Evolutionary conservation across 2,888 invertebrate species (phyloP).

Genomic region (Epinotia brunnichana): DNA sequence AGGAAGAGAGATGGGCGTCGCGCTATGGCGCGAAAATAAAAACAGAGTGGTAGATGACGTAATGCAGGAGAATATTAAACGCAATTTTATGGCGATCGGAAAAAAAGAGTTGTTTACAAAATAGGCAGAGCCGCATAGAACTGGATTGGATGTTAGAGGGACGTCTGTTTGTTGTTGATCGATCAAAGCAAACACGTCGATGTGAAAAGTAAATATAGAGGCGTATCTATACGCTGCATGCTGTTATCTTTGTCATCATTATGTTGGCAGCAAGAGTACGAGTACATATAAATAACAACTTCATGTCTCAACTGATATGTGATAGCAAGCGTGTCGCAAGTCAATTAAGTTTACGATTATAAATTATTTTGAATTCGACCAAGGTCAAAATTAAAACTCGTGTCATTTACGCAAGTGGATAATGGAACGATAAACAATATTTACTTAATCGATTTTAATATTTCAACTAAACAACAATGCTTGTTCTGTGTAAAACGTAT

Average conservation of each 20-base stretch:
- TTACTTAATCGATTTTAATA: too few relatives aligned
- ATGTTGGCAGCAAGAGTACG: constrained; percentile 43
- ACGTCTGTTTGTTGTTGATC: constrained; percentile 24
- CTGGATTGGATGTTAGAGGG: constrained; percentile 15
- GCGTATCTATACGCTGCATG: constrained; percentile 24
- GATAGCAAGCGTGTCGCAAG: constrained; percentile 14
- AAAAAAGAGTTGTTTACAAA: constrained; percentile 52
- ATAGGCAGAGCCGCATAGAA: constrained; percentile 33
- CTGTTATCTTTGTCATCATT: constrained; percentile 46
- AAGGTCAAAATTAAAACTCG: constrained; percentile 14
- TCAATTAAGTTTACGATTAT: constrained; percentile 24
- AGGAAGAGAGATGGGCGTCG: constrained; percentile 63
- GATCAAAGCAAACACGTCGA: constrained; percentile 19
- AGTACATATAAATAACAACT: constrained; percentile 39
- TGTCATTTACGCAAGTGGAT: constrained; percentile 36
- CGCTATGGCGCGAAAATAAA: constrained; percentile 70
- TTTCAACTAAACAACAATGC: too few relatives aligned
- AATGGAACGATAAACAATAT: constrained; percentile 28
- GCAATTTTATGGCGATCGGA: constrained; percentile 66
- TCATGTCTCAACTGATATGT: constrained; percentile 25
- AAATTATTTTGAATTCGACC: constrained; percentile 18
- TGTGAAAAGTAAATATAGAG: constrained; percentile 34
- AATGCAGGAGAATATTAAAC: constrained; percentile 64
- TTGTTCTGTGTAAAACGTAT: too few relatives aligned
- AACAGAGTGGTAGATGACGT: constrained; percentile 68